These are phyloP conservation scores for Thymelicus lineola DNA, from an alignment of 2,888 invertebrate species.

Conservation along the genomic window DNA sequence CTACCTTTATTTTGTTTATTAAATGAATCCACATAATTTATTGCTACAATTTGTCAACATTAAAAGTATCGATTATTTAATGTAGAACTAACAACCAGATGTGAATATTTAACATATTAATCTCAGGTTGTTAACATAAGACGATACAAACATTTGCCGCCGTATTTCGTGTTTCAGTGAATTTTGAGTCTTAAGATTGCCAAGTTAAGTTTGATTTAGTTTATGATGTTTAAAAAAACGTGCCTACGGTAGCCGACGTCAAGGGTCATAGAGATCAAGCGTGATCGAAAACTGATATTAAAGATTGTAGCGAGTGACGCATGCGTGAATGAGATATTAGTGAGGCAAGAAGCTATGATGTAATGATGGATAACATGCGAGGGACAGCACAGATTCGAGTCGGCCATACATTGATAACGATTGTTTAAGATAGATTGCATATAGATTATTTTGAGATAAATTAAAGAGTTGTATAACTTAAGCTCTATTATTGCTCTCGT, in stretches of 20 bases:
- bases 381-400: conserved; percentile 37
- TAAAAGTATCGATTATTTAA: conserved; percentile 22
- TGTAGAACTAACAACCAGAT: conserved; percentile 51
- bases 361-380: conserved; percentile 53
- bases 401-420: conserved; percentile 35
- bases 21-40: conserved; percentile 21
- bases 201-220: conserved; percentile 50
- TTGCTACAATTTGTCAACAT: conserved; percentile 32
- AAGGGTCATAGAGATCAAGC: conserved; percentile 80
- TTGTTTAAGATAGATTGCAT: conserved; percentile 27
- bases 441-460: conserved; percentile 33
- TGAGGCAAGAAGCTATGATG: conserved; percentile 57
- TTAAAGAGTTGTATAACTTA: conserved; percentile 11
- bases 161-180: conserved; percentile 15
- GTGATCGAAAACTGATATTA: conserved; percentile 82
- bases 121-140: conserved; percentile 77
- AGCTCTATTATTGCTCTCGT: background rate
- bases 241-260: conserved; percentile 82
- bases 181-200: conserved; percentile 48
- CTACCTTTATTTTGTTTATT: conserved; percentile 1
- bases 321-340: conserved; percentile 82
- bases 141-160: conserved; percentile 66
- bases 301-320: conserved; percentile 76
- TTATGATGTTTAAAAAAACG: conserved; percentile 59
- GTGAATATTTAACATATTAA: conserved; percentile 73